These are phyloP conservation scores for Anguilla obscura DNA, from an alignment of 2,797 vertebrate genomes.

Conservation along the genomic window DNA sequence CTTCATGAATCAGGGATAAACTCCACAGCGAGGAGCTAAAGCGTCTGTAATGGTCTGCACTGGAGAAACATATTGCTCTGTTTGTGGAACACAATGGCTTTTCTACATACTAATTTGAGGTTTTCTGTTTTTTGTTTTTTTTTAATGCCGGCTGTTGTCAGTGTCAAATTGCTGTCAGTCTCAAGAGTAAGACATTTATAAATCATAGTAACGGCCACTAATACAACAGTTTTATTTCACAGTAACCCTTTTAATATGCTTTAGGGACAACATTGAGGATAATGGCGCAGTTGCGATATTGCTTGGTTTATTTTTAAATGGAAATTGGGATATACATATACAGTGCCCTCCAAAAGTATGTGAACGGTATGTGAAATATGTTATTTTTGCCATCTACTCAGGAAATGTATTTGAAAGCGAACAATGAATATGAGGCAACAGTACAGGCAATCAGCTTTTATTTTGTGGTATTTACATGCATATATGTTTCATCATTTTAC, in stretches of 20 bases:
- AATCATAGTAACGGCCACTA: background rate
- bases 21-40: slow-evolving; percentile 68
- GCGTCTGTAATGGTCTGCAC: slow-evolving; percentile 59
- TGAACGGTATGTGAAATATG: too few species aligned
- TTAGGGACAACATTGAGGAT: background rate
- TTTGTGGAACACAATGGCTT: slow-evolving; percentile 9
- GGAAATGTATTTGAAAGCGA: too few species aligned
- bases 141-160: background rate
- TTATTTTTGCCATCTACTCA: too few species aligned
- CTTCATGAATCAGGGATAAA: slow-evolving; percentile 61
- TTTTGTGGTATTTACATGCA: too few species aligned
- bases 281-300: background rate
- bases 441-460: too few species aligned
- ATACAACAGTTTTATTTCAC: background rate
- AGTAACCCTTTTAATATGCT: background rate
- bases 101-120: background rate
- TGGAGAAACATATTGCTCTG: slow-evolving; percentile 51
- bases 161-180: background rate
- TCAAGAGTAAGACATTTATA: background rate
- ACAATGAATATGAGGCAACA: too few species aligned
- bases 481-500: too few species aligned
- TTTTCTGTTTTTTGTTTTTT: background rate
- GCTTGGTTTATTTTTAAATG: background rate
- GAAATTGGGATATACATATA: background rate
- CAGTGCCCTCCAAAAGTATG: background rate